Conservation (phyloP, 2,797 vertebrate genomes). For the Cetoscarus ocellatus region DNA sequence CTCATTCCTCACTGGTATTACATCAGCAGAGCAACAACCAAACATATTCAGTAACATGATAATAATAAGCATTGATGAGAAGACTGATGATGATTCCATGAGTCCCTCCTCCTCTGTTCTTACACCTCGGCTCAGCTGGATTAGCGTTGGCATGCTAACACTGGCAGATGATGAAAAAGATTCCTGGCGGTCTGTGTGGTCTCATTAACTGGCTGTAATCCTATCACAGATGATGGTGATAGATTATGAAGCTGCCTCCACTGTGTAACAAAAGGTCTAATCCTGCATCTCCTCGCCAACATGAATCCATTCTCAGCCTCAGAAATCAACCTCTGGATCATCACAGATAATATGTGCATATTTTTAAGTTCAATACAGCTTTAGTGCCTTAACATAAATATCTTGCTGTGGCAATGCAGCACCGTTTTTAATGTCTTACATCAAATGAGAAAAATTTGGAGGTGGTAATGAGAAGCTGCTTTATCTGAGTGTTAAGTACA, state of each 20-base stretch:
- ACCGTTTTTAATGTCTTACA: no score
- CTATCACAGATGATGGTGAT: constrained; percentile 61
- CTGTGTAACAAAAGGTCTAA: constrained; percentile 46
- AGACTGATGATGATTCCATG: constrained; percentile 14
- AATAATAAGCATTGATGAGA: constrained; percentile 4
- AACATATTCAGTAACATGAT: constrained; percentile 3
- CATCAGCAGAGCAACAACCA: constrained; percentile 3
- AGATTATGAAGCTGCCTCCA: constrained; percentile 53
- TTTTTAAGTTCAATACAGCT: no score
- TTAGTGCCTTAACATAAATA: no score
- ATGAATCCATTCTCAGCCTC: constrained; percentile 22
- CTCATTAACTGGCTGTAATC: constrained; percentile 63
- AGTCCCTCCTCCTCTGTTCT: constrained; percentile 7
- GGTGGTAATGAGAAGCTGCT: no score
- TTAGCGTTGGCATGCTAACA: constrained; percentile 31
- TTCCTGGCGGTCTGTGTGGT: constrained; percentile 31
- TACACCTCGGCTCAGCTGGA: constrained; percentile 11
- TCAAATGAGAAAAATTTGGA: no score
- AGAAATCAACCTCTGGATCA: constrained; percentile 12
- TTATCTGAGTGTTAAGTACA: no score
- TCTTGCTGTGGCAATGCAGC: no score
- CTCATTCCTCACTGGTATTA: not conserved
- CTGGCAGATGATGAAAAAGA: constrained; percentile 26
- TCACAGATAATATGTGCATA: not conserved
- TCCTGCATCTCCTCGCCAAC: constrained; percentile 30